phyloP scores from a whole-genome alignment of 2,113 vertebrate species.

The Ifrita kowaldi region DNA sequence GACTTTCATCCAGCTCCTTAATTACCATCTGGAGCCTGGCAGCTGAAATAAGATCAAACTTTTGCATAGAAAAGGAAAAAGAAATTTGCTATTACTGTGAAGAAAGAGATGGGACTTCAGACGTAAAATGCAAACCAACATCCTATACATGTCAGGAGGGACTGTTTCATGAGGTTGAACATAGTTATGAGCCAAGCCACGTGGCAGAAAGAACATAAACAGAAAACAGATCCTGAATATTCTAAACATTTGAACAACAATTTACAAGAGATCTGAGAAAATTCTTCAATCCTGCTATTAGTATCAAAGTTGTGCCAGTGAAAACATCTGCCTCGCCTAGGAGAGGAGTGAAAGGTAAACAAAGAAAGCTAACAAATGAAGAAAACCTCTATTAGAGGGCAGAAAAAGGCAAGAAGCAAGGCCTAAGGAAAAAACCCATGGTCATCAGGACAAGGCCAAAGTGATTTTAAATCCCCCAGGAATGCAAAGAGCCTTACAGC shows the following conservation, averaged over 20 bases:
- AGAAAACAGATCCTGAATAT: neutral
- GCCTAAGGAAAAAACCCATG: neutral
- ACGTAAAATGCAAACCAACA: neutral
- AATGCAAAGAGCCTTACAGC: neutral
- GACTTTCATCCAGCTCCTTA: slow-evolving; percentile 5
- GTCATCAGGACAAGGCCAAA: neutral
- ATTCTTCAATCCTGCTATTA: neutral
- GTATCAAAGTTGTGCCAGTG: neutral
- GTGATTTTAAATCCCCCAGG: neutral
- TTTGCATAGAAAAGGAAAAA: neutral
- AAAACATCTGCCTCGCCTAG: neutral
- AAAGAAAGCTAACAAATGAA: neutral
- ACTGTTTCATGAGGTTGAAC: neutral
- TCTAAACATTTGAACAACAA: neutral
- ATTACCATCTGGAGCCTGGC: neutral
- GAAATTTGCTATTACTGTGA: neutral
- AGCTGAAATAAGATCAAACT: neutral
- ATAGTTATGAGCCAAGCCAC: neutral
- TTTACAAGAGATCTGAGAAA: neutral
- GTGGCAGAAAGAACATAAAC: neutral
- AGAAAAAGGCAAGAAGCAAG: neutral
- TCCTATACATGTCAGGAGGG: neutral
- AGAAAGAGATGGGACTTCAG: neutral
- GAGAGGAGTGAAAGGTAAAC: neutral
- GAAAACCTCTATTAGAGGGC: neutral